phyloP scores from a whole-genome alignment of 2,888 invertebrate species.

The Villa cingulata region DNA sequence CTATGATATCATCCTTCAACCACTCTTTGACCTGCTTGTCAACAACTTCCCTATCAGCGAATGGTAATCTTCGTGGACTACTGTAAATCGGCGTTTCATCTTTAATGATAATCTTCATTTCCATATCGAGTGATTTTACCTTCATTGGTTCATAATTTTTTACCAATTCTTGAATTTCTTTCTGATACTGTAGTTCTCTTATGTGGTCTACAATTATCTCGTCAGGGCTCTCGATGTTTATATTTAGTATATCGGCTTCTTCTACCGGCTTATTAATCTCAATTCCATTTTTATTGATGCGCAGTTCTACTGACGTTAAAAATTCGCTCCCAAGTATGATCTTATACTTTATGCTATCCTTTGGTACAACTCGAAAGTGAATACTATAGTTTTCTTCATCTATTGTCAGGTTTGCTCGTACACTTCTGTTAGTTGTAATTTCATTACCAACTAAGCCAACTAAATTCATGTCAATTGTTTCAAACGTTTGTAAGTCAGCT shows the following conservation, averaged over 20 bases:
- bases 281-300: neutral
- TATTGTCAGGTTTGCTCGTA: neutral
- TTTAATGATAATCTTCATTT: slow-evolving; percentile 13
- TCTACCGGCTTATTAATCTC: neutral
- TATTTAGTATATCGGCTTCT: neutral
- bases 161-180: neutral
- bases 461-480: too few relatives aligned
- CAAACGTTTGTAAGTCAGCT: too few relatives aligned
- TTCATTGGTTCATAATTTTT: neutral
- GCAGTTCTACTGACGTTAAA: neutral
- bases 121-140: neutral
- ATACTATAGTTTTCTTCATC: neutral
- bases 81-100: slow-evolving; percentile 20
- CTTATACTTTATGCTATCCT: neutral
- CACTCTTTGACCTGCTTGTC: slow-evolving; percentile 20
- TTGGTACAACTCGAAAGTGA: neutral
- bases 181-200: neutral
- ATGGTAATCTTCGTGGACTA: slow-evolving; percentile 18
- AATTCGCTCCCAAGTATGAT: neutral
- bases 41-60: slow-evolving; percentile 16
- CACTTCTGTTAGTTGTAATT: too few relatives aligned
- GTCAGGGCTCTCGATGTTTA: neutral
- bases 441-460: too few relatives aligned
- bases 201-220: neutral
- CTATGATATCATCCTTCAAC: slow-evolving; percentile 20